Evolutionary conservation across 2,797 vertebrate genomes (phyloP), one percentile per base, ranked within the genome.

Genomic region (Ctenopoma multispine): DNA sequence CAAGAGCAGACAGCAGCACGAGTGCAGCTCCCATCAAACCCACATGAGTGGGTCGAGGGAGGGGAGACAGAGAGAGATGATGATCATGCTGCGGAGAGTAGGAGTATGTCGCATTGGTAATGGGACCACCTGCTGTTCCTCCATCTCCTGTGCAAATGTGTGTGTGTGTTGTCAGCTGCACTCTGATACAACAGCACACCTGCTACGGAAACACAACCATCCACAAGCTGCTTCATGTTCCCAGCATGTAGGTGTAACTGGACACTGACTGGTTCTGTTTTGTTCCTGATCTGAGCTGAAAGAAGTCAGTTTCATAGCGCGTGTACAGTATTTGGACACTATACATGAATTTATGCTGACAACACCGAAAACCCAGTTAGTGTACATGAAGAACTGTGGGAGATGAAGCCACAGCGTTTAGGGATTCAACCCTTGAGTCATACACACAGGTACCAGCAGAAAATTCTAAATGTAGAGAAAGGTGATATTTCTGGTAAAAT

Each of bases 81-180:
- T 43, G 38, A 23, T 65, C 64, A 27, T 44, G 68, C 75, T 57
- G 72, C 1, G 20, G 53, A 49, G 63, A 72, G 68, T 38, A 31
- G 44, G 55, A 54, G 69, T 63, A 48, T 64, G 79, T 64, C 12
- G 10, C 53, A 59, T 55, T 36, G 47, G 58, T 68, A 74, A 76
- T 62, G 44, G 69, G 73, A 59, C 69, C 79, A n/a, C 78, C 78
- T 63, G 75, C 70, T 70, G 10, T 40, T 38, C 23, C 63, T 64
- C 53, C 57, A 38, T 56, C 69, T 74, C 81, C 57, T 38, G n/a
- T 60, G 36, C 18, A 13, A 17, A 38, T 18, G 59, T 38, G 59
- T 51, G 44, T 43, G 41, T 46, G 65, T 49, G 23, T 15, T 27
- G 18, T 73, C 60, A 63, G 56, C 46, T n/a, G 49, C 2, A 1